Conservation (phyloP, 2,113 vertebrate genomes). For the Hyperopisus bebe region DNA sequence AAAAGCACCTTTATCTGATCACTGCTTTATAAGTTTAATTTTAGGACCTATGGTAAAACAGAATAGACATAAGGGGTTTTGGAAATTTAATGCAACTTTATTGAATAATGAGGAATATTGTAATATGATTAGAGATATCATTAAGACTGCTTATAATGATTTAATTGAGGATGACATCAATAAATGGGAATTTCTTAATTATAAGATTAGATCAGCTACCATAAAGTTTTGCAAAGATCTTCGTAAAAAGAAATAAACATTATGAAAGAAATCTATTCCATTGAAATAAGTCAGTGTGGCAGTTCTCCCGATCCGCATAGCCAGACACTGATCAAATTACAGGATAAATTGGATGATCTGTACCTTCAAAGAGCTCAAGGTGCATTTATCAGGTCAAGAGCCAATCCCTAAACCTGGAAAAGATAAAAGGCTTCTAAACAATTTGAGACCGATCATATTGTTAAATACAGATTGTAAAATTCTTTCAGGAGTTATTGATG, state of each 20-base stretch:
- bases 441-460: too few species aligned
- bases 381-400: neutral
- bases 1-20: neutral
- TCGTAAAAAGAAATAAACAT: neutral
- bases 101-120: neutral
- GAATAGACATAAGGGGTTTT: neutral
- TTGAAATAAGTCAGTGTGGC: neutral
- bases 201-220: neutral
- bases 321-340: neutral
- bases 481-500: neutral
- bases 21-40: neutral
- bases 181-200: neutral
- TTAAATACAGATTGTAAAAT: neutral
- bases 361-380: neutral
- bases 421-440: neutral
- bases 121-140: neutral
- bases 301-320: neutral
- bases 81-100: neutral
- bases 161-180: neutral
- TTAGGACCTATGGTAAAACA: neutral
- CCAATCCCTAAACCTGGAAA: conserved; percentile 19
- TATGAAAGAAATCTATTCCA: neutral
- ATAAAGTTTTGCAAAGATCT: neutral
- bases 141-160: neutral
- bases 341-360: neutral